A percentile compares a stretch with the other conserved stretches of the same genome.
These are phyloP conservation scores for Colletes latitarsis DNA, from an alignment of 1,140 invertebrate genomes.

Conservation along the genomic window DNA sequence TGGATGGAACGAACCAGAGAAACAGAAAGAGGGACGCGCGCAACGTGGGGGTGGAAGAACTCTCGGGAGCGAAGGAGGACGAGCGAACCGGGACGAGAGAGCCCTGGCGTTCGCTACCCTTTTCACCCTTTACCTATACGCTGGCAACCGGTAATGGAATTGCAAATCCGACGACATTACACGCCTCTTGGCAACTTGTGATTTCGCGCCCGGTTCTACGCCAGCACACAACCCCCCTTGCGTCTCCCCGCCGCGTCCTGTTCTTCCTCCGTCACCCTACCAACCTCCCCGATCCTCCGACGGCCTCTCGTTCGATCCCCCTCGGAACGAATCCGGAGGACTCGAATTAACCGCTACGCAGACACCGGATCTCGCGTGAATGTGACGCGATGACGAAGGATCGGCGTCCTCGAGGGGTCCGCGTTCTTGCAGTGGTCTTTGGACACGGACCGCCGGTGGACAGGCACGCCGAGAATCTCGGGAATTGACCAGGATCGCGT, in stretches of 20 bases:
- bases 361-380: neutral
- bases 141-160: constrained; percentile 76
- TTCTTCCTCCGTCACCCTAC: neutral
- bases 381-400: constrained; percentile 15
- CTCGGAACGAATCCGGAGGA: constrained; percentile 32
- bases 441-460: constrained; percentile 29
- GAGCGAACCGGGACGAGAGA: too few species aligned
- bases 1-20: neutral
- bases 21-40: neutral
- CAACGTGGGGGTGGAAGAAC: constrained; percentile 27
- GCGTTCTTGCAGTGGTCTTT: constrained; percentile 42
- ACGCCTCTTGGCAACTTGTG: constrained; percentile 79
- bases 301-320: constrained; percentile 22
- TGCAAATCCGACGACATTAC: constrained; percentile 80
- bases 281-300: neutral
- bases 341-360: constrained; percentile 51
- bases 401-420: neutral
- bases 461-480: constrained; percentile 38
- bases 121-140: constrained; percentile 67
- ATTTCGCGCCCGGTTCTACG: constrained; percentile 74
- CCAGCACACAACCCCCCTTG: constrained; percentile 64
- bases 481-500: constrained; percentile 37
- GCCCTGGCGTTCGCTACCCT: constrained; percentile 56
- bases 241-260: constrained; percentile 45
- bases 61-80: neutral